A percentile compares a stretch with the other conserved stretches of the same genome.
Evolutionary conservation across 2,113 vertebrate genomes (phyloP).

Genomic region (Dendropsophus ebraccatus): DNA sequence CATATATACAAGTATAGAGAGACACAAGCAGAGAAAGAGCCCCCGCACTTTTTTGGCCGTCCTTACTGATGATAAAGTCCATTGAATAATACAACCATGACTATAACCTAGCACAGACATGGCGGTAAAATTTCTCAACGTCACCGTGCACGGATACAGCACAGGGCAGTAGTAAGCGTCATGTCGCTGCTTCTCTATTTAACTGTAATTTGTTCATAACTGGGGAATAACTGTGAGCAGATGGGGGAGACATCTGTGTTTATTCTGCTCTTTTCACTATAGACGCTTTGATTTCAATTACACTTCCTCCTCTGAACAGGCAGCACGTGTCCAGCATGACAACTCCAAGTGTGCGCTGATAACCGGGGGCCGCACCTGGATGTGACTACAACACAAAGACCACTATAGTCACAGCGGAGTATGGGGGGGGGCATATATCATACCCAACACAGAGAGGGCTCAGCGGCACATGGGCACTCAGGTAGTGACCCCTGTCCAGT

Average conservation of each 20-base stretch:
- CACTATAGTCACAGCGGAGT: too few species aligned
- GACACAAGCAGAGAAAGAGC: too few species aligned
- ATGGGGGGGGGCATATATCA: background rate
- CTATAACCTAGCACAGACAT: background rate
- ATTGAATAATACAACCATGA: too few species aligned
- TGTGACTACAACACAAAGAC: background rate
- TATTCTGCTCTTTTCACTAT: constrained; percentile 11
- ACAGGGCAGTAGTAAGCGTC: background rate
- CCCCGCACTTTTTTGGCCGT: too few species aligned
- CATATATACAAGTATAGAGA: too few species aligned
- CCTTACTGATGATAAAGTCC: too few species aligned
- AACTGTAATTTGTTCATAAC: background rate
- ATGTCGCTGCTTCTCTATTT: background rate
- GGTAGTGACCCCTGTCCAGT: too few species aligned
- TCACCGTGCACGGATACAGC: background rate
- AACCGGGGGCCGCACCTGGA: background rate
- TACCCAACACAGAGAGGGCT: too few species aligned
- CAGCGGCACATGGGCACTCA: background rate
- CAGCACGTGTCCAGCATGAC: background rate
- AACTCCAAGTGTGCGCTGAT: background rate
- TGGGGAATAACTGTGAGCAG: background rate
- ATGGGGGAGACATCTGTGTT: constrained; percentile 38
- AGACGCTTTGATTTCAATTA: background rate
- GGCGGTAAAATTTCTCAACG: background rate
- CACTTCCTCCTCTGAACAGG: background rate